Percentiles rank a stretch among this genome's conserved stretches.
These are phyloP conservation scores for Brachionus angularis DNA, from an alignment of 1,140 invertebrate genomes.

Conservation along the genomic window DNA sequence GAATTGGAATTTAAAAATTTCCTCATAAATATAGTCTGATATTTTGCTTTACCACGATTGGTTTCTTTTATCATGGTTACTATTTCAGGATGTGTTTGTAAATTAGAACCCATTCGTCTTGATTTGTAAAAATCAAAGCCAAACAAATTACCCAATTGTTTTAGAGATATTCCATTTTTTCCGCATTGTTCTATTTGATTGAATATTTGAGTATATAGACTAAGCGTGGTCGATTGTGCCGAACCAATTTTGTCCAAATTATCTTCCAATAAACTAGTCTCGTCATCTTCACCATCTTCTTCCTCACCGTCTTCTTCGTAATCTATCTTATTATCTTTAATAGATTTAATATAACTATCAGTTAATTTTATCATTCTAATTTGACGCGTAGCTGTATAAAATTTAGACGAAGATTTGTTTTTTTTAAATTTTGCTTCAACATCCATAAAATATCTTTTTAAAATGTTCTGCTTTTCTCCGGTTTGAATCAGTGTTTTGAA, in stretches of 20 bases:
- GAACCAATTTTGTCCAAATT: not conserved
- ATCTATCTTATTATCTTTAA: not conserved
- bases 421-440: conserved; percentile 21
- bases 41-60: conserved; percentile 38
- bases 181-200: conserved; percentile 20
- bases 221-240: not conserved
- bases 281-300: conserved; percentile 13
- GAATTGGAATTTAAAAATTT: conserved; percentile 1
- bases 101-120: not conserved
- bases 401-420: conserved; percentile 1
- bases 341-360: not conserved
- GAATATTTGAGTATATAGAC: conserved; percentile 37
- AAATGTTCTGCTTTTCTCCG: not conserved
- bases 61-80: conserved; percentile 42
- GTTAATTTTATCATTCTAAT: conserved; percentile 26
- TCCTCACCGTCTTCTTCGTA: not conserved
- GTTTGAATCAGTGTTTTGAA: conserved; percentile 25
- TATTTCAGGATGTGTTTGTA: conserved; percentile 25
- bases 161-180: conserved; percentile 36
- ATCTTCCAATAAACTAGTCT: not conserved
- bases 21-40: conserved; percentile 26
- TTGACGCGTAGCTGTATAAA: not conserved
- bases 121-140: conserved; percentile 42
- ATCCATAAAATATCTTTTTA: conserved; percentile 9
- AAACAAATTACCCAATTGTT: conserved; percentile 25